A percentile compares a stretch with the other conserved stretches of the same genome.
Evolutionary conservation across 2,888 invertebrate genomes (phyloP).

Genomic region (Dolichopus griseipennis): DNA sequence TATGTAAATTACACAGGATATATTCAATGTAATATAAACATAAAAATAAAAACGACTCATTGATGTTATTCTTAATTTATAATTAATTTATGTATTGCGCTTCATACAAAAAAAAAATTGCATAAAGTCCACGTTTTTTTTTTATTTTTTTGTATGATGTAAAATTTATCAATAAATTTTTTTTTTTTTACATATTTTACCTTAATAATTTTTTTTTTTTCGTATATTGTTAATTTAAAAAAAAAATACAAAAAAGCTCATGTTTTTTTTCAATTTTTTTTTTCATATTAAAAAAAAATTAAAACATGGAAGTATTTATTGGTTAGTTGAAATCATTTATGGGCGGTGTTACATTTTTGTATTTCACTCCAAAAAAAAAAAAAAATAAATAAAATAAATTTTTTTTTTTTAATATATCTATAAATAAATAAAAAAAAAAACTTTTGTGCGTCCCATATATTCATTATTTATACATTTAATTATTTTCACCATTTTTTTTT

Average conservation of each 20-base stretch:
- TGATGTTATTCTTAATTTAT: conserved; percentile 2
- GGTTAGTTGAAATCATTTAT: conserved; percentile 3
- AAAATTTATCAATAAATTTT: not conserved
- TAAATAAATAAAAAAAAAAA: too few relatives aligned
- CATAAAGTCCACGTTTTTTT: not conserved
- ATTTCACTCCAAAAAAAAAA: too few relatives aligned
- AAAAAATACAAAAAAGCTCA: not conserved
- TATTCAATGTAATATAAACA: not conserved
- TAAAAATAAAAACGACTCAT: not conserved
- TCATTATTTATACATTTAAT: too few relatives aligned
- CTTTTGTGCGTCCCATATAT: too few relatives aligned
- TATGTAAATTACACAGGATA: too few relatives aligned
- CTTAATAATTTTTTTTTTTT: not conserved
- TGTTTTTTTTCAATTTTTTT: not conserved
- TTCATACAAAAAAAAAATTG: not conserved
- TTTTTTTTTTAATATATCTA: too few relatives aligned
- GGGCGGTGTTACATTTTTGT: not conserved
- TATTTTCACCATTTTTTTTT: too few relatives aligned
- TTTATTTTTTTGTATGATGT: too few relatives aligned
- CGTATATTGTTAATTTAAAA: too few relatives aligned
- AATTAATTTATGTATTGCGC: conserved; percentile 1
- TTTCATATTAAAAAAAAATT: not conserved
- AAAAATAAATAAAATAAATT: too few relatives aligned
- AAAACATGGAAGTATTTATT: not conserved
- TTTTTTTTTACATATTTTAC: not conserved